phyloP scores from a whole-genome alignment of 1,140 invertebrate genomes.

The Wiebesia pumilae region DNA sequence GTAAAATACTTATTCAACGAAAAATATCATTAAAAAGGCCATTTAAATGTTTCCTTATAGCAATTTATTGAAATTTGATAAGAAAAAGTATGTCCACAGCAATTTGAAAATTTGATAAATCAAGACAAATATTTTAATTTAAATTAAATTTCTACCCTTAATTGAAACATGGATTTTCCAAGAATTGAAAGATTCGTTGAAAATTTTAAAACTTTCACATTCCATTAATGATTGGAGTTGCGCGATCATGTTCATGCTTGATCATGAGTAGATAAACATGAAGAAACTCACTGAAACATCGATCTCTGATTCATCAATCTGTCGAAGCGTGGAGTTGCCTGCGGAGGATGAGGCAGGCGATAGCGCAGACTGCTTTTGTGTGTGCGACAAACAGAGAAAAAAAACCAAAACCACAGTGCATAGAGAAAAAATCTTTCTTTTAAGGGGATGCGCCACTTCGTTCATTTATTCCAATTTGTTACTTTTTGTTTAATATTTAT shows the following conservation, averaged over 20 bases:
- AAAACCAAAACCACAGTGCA: slow-evolving; percentile 74
- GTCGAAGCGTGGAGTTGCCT: slow-evolving; percentile 63
- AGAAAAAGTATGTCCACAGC: too few relatives aligned
- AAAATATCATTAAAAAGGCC: too few relatives aligned
- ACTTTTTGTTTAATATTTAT: slow-evolving; percentile 13
- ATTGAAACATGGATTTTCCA: background rate
- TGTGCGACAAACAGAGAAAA: slow-evolving; percentile 68
- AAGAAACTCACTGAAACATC: slow-evolving; percentile 65
- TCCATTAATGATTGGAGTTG: background rate
- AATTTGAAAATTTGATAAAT: too few relatives aligned
- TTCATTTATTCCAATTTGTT: background rate
- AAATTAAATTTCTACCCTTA: too few relatives aligned
- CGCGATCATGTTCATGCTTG: slow-evolving; percentile 44
- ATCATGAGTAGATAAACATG: slow-evolving; percentile 34
- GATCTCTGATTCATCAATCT: slow-evolving; percentile 59
- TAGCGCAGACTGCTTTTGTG: slow-evolving; percentile 64
- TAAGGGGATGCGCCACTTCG: slow-evolving; percentile 17
- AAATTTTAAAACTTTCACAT: slow-evolving; percentile 3
- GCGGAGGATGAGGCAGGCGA: slow-evolving; percentile 65
- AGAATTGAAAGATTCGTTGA: background rate
- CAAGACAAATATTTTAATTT: too few relatives aligned
- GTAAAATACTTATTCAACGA: too few relatives aligned
- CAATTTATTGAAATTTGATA: too few relatives aligned
- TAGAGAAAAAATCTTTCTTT: slow-evolving; percentile 39
- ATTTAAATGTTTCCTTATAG: too few relatives aligned